A percentile compares a stretch with the other conserved stretches of the same genome.
phyloP scores from a whole-genome alignment of 2,797 vertebrate species.

The Pitangus sulphuratus region DNA sequence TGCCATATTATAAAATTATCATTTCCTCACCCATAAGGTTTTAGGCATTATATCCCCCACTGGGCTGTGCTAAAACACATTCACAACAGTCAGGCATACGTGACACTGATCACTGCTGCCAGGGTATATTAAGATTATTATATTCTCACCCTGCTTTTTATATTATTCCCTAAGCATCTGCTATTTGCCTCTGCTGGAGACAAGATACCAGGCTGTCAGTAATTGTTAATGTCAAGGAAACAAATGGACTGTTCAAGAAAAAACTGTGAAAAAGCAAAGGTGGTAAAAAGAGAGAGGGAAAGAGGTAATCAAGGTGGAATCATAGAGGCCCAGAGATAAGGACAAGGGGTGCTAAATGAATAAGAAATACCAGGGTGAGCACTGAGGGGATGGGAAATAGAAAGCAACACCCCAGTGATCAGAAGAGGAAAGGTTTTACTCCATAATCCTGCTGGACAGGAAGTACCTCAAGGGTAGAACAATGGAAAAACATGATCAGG shows the following conservation, averaged over 20 bases:
- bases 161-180: conserved; percentile 54
- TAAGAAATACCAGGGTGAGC: not conserved
- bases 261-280: not conserved
- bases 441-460: not conserved
- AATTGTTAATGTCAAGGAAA: conserved; percentile 51
- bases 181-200: conserved; percentile 56
- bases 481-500: not conserved
- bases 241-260: conserved; percentile 17
- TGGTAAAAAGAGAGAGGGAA: not conserved
- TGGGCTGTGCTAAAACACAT: not conserved
- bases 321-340: not conserved
- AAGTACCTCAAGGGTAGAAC: not conserved
- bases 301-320: not conserved
- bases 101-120: conserved; percentile 11
- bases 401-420: not conserved
- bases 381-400: not conserved
- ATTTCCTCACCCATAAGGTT: not conserved
- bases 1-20: not conserved
- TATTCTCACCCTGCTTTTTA: conserved; percentile 39
- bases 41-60: not conserved
- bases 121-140: conserved; percentile 49
- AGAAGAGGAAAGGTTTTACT: not conserved
- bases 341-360: not conserved
- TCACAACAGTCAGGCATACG: not conserved
- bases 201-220: conserved; percentile 41